phyloP scores from a whole-genome alignment of 2,113 vertebrate genomes.

The Natator depressus region DNA sequence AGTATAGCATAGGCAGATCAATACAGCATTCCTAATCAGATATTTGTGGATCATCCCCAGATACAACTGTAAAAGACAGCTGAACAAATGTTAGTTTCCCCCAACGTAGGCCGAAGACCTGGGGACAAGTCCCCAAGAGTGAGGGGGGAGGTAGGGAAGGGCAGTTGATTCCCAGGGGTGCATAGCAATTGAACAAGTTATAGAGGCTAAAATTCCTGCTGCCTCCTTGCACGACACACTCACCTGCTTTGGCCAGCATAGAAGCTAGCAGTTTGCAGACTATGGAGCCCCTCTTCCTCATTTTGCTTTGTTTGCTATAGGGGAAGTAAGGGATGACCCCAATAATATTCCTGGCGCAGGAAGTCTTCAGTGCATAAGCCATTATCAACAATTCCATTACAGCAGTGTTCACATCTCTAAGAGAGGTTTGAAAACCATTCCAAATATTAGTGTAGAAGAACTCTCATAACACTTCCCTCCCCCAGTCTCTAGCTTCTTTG shows the following conservation, averaged over 20 bases:
- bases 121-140: neutral
- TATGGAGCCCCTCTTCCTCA: slow-evolving; percentile 97
- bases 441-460: neutral
- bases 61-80: neutral
- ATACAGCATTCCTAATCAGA: neutral
- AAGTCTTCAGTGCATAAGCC: slow-evolving; percentile 96
- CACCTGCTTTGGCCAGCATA: slow-evolving; percentile 97
- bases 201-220: neutral
- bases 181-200: neutral
- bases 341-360: slow-evolving; percentile 96
- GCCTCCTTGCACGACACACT: neutral
- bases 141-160: fast-evolving
- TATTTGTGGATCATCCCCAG: neutral
- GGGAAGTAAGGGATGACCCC: slow-evolving; percentile 99
- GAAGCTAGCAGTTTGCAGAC: slow-evolving; percentile 97
- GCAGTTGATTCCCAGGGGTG: neutral
- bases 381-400: slow-evolving; percentile 98
- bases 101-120: neutral
- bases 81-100: neutral
- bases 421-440: slow-evolving; percentile 13
- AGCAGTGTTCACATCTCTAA: slow-evolving; percentile 96
- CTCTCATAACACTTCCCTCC: neutral
- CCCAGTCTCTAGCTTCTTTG: neutral
- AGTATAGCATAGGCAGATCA: neutral
- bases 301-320: slow-evolving; percentile 99